phyloP scores from a whole-genome alignment of 2,113 vertebrate genomes.

The Mastomys natalensis region DNA sequence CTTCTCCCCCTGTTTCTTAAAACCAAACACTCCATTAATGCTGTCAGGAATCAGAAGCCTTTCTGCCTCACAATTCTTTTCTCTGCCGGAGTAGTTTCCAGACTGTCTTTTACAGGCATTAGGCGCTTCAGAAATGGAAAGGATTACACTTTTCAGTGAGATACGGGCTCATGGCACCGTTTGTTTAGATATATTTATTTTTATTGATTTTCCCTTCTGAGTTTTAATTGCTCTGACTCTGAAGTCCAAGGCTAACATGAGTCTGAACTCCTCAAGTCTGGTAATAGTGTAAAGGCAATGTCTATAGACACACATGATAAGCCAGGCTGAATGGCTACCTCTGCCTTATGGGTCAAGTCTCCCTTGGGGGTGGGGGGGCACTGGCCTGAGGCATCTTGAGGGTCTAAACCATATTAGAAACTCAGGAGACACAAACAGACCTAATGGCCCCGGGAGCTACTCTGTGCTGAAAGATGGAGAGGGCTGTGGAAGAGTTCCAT shows the following conservation, averaged over 20 bases:
- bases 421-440: not conserved
- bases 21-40: slow-evolving; percentile 15
- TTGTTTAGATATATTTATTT: not conserved
- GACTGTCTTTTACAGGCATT: slow-evolving; percentile 41
- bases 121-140: slow-evolving; percentile 49
- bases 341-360: fast-evolving
- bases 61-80: not conserved
- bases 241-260: not conserved
- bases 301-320: not conserved
- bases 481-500: not conserved
- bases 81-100: not conserved
- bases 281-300: not conserved
- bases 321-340: fast-evolving
- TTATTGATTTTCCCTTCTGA: not conserved
- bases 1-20: slow-evolving; percentile 78
- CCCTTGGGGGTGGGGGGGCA: not conserved
- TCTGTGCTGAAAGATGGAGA: not conserved
- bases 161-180: slow-evolving; percentile 13
- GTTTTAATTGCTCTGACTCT: not conserved
- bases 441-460: fast-evolving
- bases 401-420: too few species aligned
- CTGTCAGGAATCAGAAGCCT: not conserved
- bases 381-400: fast-evolving
- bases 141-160: not conserved
- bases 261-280: not conserved